These are phyloP conservation scores for Kryptopterus vitreolus DNA, from an alignment of 2,797 vertebrate genomes.

Conservation along the genomic window DNA sequence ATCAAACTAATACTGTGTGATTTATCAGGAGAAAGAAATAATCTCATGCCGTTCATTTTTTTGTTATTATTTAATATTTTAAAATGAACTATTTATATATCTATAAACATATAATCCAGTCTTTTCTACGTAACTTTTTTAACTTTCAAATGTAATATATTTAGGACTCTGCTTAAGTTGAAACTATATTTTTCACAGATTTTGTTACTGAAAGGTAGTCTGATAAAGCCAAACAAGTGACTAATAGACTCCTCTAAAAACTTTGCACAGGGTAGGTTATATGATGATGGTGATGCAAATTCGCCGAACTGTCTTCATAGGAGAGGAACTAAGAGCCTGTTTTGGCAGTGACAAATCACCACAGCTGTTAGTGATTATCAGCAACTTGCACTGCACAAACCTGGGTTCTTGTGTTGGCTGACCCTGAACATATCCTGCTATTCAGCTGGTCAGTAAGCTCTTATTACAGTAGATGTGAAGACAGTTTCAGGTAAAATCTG, in stretches of 20 bases:
- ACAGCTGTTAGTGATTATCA: constrained; percentile 44
- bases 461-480: constrained; percentile 1
- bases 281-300: constrained; percentile 6
- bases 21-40: background rate
- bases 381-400: background rate
- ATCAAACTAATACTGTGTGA: background rate
- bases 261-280: background rate
- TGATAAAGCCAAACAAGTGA: background rate
- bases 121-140: background rate
- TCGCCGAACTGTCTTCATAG: background rate
- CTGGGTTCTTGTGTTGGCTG: background rate
- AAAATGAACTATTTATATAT: background rate
- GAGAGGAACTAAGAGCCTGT: constrained; percentile 8
- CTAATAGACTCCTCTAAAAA: background rate
- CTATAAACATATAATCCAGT: background rate
- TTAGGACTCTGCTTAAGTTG: background rate
- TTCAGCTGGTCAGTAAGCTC: background rate
- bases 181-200: background rate
- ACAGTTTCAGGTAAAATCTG: constrained; percentile 30
- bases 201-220: background rate
- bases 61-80: too few species aligned
- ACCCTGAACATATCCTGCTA: constrained; percentile 2
- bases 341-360: constrained; percentile 2
- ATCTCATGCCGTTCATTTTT: background rate
- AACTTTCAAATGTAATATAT: background rate